These are phyloP conservation scores for Gasterosteus nipponicus DNA, from an alignment of 2,113 vertebrate genomes.

Conservation along the genomic window DNA sequence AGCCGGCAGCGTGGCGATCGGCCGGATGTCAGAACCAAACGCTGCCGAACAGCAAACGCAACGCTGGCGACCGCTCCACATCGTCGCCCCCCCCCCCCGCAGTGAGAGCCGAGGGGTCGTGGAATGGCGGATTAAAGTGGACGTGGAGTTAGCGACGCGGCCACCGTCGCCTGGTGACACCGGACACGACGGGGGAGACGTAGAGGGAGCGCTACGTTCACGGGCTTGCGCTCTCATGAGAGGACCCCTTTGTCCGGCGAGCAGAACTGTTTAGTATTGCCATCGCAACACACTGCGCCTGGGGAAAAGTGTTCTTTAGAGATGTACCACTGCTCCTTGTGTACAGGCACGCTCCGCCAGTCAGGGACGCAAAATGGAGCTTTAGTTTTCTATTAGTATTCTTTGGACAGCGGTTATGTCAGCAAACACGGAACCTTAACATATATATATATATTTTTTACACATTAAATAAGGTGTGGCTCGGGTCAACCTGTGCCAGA, in stretches of 20 bases:
- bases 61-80: too few relatives aligned
- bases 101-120: too few relatives aligned
- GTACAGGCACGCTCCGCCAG: neutral
- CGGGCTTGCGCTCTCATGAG: constrained; percentile 42
- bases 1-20: neutral
- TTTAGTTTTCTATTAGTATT: constrained; percentile 21
- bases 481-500: neutral
- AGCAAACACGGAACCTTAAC: neutral
- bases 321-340: neutral
- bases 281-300: constrained; percentile 40
- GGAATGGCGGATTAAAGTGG: too few relatives aligned
- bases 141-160: neutral
- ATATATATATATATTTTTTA: too few relatives aligned
- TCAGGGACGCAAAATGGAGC: too few relatives aligned
- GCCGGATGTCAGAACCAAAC: too few relatives aligned
- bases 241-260: constrained; percentile 62
- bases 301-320: neutral
- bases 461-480: neutral
- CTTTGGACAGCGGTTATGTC: constrained; percentile 30
- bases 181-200: constrained; percentile 17
- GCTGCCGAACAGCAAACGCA: too few relatives aligned
- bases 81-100: too few relatives aligned
- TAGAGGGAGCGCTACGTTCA: constrained; percentile 43
- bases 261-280: constrained; percentile 71
- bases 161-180: constrained; percentile 36